Percentiles rank a stretch among this genome's conserved stretches.
Evolutionary conservation across 1,140 invertebrate genomes (phyloP).

Genomic region (Rhopalosiphum padi): DNA sequence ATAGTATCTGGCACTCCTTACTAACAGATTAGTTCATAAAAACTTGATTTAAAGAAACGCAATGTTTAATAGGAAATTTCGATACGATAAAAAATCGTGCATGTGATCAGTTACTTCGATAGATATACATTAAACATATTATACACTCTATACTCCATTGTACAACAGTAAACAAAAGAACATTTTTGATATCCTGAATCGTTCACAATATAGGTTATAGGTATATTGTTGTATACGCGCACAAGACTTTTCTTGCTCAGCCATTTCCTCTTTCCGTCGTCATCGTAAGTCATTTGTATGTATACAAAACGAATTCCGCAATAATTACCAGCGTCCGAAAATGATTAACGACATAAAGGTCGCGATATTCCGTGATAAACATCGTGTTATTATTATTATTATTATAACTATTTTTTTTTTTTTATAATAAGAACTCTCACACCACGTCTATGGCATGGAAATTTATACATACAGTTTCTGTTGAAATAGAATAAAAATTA

Average conservation of each 20-base stretch:
- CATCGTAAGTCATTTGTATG: neutral
- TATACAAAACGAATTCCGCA: slow-evolving; percentile 1
- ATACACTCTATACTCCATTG: neutral
- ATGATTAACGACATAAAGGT: slow-evolving; percentile 48
- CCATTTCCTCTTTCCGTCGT: neutral
- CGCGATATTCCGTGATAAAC: neutral
- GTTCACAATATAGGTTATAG: neutral
- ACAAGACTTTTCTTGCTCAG: neutral
- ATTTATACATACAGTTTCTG: neutral
- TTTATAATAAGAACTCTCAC: neutral
- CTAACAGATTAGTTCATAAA: neutral
- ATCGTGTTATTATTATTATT: slow-evolving; percentile 22
- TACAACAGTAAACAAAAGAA: neutral
- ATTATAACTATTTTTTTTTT: neutral
- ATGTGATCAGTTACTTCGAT: neutral
- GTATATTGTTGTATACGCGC: neutral
- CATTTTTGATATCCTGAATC: slow-evolving; percentile 2
- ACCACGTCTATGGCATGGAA: neutral
- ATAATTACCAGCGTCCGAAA: slow-evolving; percentile 26
- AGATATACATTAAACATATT: too few relatives aligned
- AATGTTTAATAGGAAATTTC: neutral
- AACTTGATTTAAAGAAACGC: neutral
- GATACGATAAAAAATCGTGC: neutral
- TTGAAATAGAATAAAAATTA: slow-evolving; percentile 18
- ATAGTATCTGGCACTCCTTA: neutral